Evolutionary conservation across 1,140 invertebrate genomes (phyloP), one percentile per base, ranked within the genome.

Genomic region (Drosophila asahinai): DNA sequence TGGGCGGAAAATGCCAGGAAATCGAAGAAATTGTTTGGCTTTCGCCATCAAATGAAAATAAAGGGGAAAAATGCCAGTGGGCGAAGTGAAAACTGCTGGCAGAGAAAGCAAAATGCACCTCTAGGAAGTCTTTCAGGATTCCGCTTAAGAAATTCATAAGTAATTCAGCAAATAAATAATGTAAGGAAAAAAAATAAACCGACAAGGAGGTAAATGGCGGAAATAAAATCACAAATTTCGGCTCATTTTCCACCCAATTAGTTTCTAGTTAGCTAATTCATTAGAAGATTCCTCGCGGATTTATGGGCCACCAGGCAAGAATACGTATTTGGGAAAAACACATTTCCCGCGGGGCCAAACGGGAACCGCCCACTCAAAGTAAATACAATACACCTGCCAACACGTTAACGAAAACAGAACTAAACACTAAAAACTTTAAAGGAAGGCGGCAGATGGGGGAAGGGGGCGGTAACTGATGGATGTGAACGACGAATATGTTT

Each of bases 1-100:
- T 77, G 63, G 64, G 73, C 78, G 74, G 64, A 70, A 81, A 84
- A 76, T 83, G 81, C 60, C 49, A 42, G 51, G 60, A 80, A 77
- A 81, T 82, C 80, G 77, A 72, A 72, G 80, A 71, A 48, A 77
- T 73, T 73, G 67, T 73, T 57, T 74, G 68, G 71, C n/a, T 52
- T 73, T 38, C 14, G 14, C 54, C 4, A 17, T 14, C 38, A 33
- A 33, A 52, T 60, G 30, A 72, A 68, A 72, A 22, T 54, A 72
- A 60, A 9, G 14, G 8, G 47, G n/a, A 11, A 45, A 65, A 51
- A 70, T 33, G 25, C 40, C 33, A 40, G 49, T 47, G 63, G 40
- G 9, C 25, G 27, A 19, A 36, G 38, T 7, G 45, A 14, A 48
- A 66, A 67, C 25, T 40, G 62, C 22, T 17, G 48, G 42, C 12